Evolutionary conservation across 2,113 vertebrate genomes (phyloP).

Genomic region (Coturnix japonica): DNA sequence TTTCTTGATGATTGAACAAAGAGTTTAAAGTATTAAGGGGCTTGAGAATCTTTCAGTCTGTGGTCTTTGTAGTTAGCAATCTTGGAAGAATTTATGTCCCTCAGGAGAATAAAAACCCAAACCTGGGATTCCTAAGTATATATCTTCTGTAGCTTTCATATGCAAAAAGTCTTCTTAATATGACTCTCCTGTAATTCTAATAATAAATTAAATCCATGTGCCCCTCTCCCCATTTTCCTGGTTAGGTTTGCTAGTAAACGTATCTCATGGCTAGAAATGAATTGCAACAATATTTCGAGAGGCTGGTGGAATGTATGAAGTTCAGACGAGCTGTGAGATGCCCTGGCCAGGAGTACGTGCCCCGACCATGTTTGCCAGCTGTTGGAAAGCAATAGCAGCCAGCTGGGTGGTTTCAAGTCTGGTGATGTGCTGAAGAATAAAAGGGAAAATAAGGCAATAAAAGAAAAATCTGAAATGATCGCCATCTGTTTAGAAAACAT

Average conservation of each 20-base stretch:
- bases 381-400: conserved; percentile 40
- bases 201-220: conserved; percentile 31
- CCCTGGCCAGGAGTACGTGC: background rate
- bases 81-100: conserved; percentile 15
- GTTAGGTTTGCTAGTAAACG: conserved; percentile 11
- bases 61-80: conserved; percentile 3
- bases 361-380: conserved; percentile 36
- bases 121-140: background rate
- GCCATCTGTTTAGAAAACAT: conserved; percentile 44
- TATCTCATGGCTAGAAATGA: background rate
- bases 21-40: conserved; percentile 24
- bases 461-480: conserved; percentile 31
- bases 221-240: background rate
- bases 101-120: background rate
- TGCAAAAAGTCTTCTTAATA: conserved; percentile 27
- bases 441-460: conserved; percentile 34
- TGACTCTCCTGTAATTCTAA: conserved; percentile 2
- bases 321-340: conserved; percentile 24
- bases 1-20: conserved; percentile 4
- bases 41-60: background rate
- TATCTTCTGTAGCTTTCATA: background rate
- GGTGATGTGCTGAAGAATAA: conserved; percentile 5
- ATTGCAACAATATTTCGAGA: background rate
- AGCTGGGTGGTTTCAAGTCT: conserved; percentile 43
- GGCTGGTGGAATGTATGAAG: background rate